These are phyloP conservation scores for Podarcis muralis DNA, from an alignment of 2,113 vertebrate genomes.

Conservation along the genomic window DNA sequence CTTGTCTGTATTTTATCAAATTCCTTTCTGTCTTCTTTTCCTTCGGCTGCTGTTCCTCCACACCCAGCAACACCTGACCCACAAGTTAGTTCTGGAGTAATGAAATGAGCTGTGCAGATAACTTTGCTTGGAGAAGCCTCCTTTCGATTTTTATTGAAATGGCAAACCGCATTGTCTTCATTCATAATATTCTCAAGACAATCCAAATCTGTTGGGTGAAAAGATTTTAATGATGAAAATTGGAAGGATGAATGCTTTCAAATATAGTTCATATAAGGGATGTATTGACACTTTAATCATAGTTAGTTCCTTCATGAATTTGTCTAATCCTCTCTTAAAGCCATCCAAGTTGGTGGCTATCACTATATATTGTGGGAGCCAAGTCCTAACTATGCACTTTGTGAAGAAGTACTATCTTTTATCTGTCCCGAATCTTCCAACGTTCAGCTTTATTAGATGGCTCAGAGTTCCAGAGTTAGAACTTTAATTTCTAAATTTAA, in stretches of 20 bases:
- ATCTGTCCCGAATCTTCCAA: too few relatives aligned
- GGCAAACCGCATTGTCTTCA: conserved; percentile 53
- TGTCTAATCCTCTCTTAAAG: too few relatives aligned
- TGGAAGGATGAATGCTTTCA: not conserved
- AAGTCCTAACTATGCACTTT: too few relatives aligned
- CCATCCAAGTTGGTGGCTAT: too few relatives aligned
- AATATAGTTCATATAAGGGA: not conserved
- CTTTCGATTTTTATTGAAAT: conserved; percentile 66
- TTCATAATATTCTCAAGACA: conserved; percentile 61
- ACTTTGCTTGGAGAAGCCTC: conserved; percentile 71
- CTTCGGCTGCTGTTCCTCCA: conserved; percentile 62
- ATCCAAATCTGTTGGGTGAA: conserved; percentile 65
- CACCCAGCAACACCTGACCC: conserved; percentile 35
- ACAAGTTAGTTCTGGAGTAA: conserved; percentile 53
- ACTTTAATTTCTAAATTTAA: too few relatives aligned
- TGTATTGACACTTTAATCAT: not conserved
- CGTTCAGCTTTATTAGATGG: too few relatives aligned
- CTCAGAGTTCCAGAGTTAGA: too few relatives aligned
- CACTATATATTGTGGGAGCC: too few relatives aligned
- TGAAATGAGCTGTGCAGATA: conserved; percentile 57
- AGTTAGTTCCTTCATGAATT: not conserved
- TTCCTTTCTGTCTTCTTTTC: conserved; percentile 30
- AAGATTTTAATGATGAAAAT: conserved; percentile 38
- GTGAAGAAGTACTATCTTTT: too few relatives aligned
- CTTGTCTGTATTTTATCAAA: conserved; percentile 47